A percentile compares a stretch with the other conserved stretches of the same genome.
Conservation (phyloP, 2,113 vertebrate species). For the Salvator merianae region DNA sequence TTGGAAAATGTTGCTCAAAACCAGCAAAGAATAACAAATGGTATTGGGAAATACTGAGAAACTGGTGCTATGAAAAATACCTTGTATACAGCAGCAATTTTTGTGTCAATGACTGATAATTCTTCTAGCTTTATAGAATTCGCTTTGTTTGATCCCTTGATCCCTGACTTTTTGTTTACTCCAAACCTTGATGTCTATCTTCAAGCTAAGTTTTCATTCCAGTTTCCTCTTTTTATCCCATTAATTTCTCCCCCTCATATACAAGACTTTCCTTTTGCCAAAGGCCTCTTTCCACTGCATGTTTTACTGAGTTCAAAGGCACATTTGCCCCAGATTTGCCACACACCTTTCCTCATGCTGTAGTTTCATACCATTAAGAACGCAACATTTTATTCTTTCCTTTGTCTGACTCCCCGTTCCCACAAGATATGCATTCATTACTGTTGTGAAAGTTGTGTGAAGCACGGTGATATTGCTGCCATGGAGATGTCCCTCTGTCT, state of each 20-base stretch:
- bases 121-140: neutral
- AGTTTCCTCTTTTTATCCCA: neutral
- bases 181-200: neutral
- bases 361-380: neutral
- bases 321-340: neutral
- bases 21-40: neutral
- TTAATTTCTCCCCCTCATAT: neutral
- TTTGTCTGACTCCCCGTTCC: neutral
- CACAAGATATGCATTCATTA: neutral
- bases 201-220: neutral
- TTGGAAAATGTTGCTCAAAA: neutral
- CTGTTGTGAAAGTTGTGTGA: neutral
- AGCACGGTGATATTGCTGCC: neutral
- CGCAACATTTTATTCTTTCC: neutral
- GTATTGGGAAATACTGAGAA: slow-evolving; percentile 4
- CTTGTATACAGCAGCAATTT: neutral
- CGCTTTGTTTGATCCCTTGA: slow-evolving; percentile 4
- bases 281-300: neutral
- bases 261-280: neutral
- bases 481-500: neutral
- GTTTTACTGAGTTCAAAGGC: neutral
- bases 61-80: slow-evolving; percentile 2
- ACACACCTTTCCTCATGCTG: neutral
- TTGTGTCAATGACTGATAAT: neutral
- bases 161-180: neutral